phyloP scores from a whole-genome alignment of 1,140 invertebrate species.

The Lepidotrigona ventralis region DNA sequence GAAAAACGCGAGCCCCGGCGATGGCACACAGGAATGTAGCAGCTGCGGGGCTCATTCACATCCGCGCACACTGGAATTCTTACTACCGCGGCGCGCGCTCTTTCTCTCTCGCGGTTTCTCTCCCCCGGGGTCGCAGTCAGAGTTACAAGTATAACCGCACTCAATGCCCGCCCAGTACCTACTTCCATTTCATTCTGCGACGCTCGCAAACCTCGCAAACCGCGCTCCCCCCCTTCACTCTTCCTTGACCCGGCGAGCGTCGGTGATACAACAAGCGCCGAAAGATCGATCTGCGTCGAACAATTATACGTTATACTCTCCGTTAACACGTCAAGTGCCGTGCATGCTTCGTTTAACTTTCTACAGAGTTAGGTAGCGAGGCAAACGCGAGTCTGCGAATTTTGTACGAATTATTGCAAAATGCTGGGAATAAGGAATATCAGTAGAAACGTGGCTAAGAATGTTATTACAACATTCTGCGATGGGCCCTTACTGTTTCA shows the following conservation, averaged over 20 bases:
- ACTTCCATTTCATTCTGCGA: slow-evolving; percentile 74
- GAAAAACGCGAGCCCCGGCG: slow-evolving; percentile 71
- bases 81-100: slow-evolving; percentile 69
- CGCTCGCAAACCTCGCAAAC: slow-evolving; percentile 53
- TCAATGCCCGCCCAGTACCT: slow-evolving; percentile 65
- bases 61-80: slow-evolving; percentile 75
- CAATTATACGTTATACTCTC: too few species aligned
- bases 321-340: too few species aligned
- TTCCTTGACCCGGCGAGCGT: not conserved
- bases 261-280: not conserved
- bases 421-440: too few species aligned
- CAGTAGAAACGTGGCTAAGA: too few species aligned
- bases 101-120: slow-evolving; percentile 42
- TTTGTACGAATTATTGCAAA: too few species aligned
- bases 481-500: too few species aligned
- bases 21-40: slow-evolving; percentile 77
- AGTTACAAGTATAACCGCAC: slow-evolving; percentile 74
- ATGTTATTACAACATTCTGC: too few species aligned
- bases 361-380: too few species aligned
- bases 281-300: not conserved
- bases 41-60: slow-evolving; percentile 79
- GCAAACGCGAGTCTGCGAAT: too few species aligned
- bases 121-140: slow-evolving; percentile 66
- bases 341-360: too few species aligned
- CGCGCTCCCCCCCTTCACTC: not conserved